These are phyloP conservation scores for Phainopepla nitens DNA, from an alignment of 2,113 vertebrate species.

Conservation along the genomic window DNA sequence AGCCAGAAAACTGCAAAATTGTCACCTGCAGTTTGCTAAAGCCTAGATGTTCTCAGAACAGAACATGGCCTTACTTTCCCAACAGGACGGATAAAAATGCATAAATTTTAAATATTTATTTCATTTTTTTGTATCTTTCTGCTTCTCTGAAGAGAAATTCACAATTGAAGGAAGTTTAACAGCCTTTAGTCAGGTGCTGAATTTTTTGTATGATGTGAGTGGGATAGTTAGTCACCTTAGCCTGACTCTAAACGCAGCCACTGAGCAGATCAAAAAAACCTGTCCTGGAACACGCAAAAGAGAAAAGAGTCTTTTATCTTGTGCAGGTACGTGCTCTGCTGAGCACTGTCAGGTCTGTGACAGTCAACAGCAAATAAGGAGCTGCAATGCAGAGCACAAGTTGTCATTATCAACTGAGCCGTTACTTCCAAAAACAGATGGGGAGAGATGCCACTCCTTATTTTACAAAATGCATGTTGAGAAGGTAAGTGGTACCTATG, in stretches of 20 bases:
- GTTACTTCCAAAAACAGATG: background rate
- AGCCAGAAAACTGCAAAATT: background rate
- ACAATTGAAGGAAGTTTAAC: background rate
- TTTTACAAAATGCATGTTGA: background rate
- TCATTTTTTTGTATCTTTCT: background rate
- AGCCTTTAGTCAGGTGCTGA: background rate
- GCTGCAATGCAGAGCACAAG: accelerated
- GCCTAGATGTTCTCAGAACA: background rate
- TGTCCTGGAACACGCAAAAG: background rate
- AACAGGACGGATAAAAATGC: background rate
- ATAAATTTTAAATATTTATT: background rate
- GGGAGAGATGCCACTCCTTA: background rate
- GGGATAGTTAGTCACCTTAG: background rate
- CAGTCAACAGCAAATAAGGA: background rate
- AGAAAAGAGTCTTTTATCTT: background rate
- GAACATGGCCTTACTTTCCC: background rate
- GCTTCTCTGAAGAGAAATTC: background rate
- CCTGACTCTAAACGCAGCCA: accelerated
- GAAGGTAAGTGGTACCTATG: background rate
- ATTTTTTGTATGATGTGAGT: background rate
- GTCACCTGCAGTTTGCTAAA: background rate
- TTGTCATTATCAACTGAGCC: background rate
- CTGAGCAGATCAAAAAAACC: background rate
- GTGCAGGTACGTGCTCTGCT: background rate
- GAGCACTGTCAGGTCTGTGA: background rate